A percentile compares a stretch with the other conserved stretches of the same genome.
These are phyloP conservation scores for Hermodice carunculata DNA, from an alignment of 2,888 invertebrate species.

Conservation along the genomic window DNA sequence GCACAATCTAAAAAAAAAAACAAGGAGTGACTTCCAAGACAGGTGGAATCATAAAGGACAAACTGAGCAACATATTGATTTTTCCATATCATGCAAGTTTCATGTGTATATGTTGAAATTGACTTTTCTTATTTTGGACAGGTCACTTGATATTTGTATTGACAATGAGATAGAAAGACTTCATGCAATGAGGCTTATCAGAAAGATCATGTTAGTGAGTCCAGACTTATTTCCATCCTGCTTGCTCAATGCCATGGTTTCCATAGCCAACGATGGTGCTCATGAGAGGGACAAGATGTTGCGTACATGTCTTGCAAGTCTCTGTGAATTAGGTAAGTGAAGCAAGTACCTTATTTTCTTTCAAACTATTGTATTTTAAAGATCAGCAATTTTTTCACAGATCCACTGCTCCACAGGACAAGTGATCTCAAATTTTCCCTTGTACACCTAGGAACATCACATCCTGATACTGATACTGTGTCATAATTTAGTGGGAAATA, in stretches of 20 bases:
- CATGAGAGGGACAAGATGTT: constrained; percentile 85
- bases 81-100: too few species aligned
- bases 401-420: too few species aligned
- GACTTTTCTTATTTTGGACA: constrained; percentile 62
- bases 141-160: constrained; percentile 89
- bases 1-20: too few species aligned
- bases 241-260: constrained; percentile 84
- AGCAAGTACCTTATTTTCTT: neutral
- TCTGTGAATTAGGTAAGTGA: constrained; percentile 87
- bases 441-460: too few species aligned
- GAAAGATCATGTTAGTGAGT: constrained; percentile 77
- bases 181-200: constrained; percentile 89
- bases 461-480: too few species aligned
- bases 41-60: too few species aligned
- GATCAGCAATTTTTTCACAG: too few species aligned
- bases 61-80: too few species aligned
- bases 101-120: neutral
- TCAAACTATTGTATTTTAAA: too few species aligned
- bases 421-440: too few species aligned
- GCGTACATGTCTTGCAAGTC: constrained; percentile 86
- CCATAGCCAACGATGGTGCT: constrained; percentile 84
- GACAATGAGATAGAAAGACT: constrained; percentile 86
- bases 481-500: too few species aligned
- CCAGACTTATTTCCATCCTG: constrained; percentile 81
- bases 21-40: too few species aligned